Base-by-base conservation (phyloP, 1,140 invertebrate genomes). In the honey bee (Apis mellifera) region DNA sequence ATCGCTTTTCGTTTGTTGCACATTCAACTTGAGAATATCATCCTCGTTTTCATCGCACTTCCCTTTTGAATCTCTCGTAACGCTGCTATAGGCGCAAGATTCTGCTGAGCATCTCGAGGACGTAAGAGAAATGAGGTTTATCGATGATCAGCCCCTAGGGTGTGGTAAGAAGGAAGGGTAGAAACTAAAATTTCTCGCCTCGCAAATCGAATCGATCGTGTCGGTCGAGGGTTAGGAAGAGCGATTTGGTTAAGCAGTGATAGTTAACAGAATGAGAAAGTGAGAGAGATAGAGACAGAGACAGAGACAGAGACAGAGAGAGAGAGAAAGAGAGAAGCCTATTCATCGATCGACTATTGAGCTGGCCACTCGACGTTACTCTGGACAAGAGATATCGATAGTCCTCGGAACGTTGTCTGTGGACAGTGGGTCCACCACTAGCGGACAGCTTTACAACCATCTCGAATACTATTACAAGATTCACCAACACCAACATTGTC, bases 131-230 rank as follows among this genome's bases (percentile, higher is more conserved):
- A 9, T 52, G 66, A 75, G 77, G 75, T 86, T 86, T 86, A 86
- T 86, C 84, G 80, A 52, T 26, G 75, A 86, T 86, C 78, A 65
- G 48, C 21, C 57, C 64, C 76, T 50, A n/a, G 59, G 73, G 75
- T 60, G 65, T 68, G 48, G 54, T 54, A 68, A 78, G 76, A 52
- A 12, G 42, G n/a, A n/a, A 32, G 48, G 48, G 48, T 42, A 23
- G 62, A 21, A n/a, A 23, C 48, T 57, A 11, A 62, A 62, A 57
- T 64, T 66, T 83, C 80, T 82, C 74, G 84, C 80, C 69, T 83
- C 79, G 74, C 84, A 83, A 86, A 86, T 86, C 84, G 84, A 86
- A 86, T 86, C 84, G 84, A 86, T 86, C 79, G 85, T 86, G 86
- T 86, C 84, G 70, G 66, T 74, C 21, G 65, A 26, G 42, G 60